phyloP scores from a whole-genome alignment of 2,113 vertebrate species.

The Lagopus leucura region DNA sequence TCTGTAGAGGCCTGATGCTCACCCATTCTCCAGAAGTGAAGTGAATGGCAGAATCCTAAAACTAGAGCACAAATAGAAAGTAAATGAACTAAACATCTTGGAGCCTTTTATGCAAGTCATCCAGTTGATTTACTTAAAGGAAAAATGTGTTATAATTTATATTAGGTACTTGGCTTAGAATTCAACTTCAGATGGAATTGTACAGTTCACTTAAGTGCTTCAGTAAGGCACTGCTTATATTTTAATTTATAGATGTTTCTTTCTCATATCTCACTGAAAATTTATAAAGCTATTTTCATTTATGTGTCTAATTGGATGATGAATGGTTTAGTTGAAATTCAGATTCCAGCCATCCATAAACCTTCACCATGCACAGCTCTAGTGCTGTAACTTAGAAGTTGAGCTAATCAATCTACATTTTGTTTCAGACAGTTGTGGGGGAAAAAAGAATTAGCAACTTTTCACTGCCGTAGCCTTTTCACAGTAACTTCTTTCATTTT shows the following conservation, averaged over 20 bases:
- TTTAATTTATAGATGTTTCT: background rate
- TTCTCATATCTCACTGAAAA: background rate
- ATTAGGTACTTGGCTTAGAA: background rate
- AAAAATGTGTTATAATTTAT: background rate
- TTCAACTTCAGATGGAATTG: background rate
- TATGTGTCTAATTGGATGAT: background rate
- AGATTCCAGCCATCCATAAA: background rate
- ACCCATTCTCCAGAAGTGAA: background rate
- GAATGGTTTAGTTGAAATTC: background rate
- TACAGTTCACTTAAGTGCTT: background rate
- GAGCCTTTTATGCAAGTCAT: background rate
- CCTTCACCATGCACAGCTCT: background rate
- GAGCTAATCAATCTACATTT: background rate
- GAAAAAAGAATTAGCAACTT: background rate
- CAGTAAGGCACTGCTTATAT: background rate
- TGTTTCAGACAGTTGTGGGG: background rate
- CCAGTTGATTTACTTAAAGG: background rate
- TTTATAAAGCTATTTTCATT: background rate
- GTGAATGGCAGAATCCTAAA: background rate
- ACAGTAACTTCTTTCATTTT: constrained; percentile 27
- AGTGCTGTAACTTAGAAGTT: background rate
- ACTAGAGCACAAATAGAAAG: background rate
- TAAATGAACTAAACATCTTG: background rate
- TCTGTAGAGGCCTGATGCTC: background rate
- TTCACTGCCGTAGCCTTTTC: background rate